Evolutionary conservation across 2,888 invertebrate genomes (phyloP).

Genomic region (Oegoconia quadripuncta): DNA sequence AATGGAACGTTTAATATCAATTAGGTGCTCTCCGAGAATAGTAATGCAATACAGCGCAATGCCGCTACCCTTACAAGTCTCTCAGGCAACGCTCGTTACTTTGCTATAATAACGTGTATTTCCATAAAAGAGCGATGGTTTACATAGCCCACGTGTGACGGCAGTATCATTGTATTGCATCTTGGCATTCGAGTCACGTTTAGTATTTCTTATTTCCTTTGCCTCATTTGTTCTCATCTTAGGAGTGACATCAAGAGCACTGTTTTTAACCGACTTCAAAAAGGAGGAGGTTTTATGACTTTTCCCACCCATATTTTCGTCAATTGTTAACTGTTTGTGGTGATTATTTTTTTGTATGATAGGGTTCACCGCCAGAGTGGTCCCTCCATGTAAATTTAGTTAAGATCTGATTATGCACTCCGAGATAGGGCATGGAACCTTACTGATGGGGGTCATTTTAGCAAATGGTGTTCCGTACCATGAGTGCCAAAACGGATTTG

Average conservation of each 20-base stretch:
- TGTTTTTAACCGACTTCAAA: slow-evolving; percentile 32
- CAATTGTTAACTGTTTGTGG: too few species aligned
- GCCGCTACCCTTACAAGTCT: slow-evolving; percentile 31
- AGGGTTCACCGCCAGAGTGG: too few species aligned
- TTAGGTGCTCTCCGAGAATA: slow-evolving; percentile 9
- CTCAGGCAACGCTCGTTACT: slow-evolving; percentile 25
- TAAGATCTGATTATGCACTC: too few species aligned
- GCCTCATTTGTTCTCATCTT: slow-evolving; percentile 71
- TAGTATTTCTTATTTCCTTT: slow-evolving; percentile 76
- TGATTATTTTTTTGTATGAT: too few species aligned
- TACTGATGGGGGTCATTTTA: too few species aligned
- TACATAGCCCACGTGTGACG: slow-evolving; percentile 28
- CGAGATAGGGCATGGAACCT: too few species aligned
- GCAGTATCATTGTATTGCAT: slow-evolving; percentile 50
- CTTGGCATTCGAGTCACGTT: slow-evolving; percentile 71
- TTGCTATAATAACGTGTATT: slow-evolving; percentile 39
- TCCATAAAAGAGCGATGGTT: slow-evolving; percentile 56
- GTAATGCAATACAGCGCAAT: slow-evolving; percentile 23
- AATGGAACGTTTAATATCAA: slow-evolving; percentile 17
- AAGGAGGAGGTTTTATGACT: too few species aligned
- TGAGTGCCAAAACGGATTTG: too few species aligned
- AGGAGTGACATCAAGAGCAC: slow-evolving; percentile 61
- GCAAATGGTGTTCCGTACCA: too few species aligned
- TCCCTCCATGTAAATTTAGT: too few species aligned
- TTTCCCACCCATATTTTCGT: too few species aligned